Conservation (phyloP, 2,113 vertebrate species). For the Oreocharis arfaki region DNA sequence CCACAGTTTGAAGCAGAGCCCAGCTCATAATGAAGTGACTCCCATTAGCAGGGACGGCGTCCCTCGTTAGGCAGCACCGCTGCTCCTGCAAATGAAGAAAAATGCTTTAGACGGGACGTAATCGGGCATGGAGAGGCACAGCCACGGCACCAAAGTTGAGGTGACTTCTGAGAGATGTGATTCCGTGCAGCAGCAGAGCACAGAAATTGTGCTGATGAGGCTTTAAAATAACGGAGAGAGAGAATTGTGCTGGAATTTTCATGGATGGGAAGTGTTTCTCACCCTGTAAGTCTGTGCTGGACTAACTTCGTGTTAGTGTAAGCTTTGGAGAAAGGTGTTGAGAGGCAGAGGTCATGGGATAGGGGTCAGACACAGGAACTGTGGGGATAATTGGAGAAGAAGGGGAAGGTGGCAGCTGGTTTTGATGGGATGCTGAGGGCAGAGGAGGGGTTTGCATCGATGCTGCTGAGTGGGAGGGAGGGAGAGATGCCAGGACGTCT, state of each 20-base stretch:
- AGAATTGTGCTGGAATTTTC: background rate
- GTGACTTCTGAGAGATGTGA: background rate
- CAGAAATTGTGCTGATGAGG: background rate
- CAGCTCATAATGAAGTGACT: background rate
- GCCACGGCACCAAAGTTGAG: background rate
- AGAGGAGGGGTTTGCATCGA: rapidly evolving
- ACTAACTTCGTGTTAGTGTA: background rate
- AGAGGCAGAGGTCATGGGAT: background rate
- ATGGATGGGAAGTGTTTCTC: background rate
- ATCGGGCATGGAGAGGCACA: background rate
- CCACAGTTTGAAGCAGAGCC: background rate
- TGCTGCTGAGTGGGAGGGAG: background rate
- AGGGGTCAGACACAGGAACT: background rate
- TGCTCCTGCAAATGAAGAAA: background rate
- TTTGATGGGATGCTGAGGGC: background rate
- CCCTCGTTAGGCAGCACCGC: background rate
- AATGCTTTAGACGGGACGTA: background rate
- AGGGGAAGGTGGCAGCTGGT: background rate
- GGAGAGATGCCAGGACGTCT: background rate
- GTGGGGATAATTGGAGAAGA: background rate
- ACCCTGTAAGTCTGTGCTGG: background rate
- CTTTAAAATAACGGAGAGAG: background rate
- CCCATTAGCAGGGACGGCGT: background rate
- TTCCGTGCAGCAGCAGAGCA: background rate
- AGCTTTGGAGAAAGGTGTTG: background rate